Evolutionary conservation across 2,797 vertebrate genomes (phyloP), one percentile per base, ranked within the genome.

Genomic region (Myotis pilosus): DNA sequence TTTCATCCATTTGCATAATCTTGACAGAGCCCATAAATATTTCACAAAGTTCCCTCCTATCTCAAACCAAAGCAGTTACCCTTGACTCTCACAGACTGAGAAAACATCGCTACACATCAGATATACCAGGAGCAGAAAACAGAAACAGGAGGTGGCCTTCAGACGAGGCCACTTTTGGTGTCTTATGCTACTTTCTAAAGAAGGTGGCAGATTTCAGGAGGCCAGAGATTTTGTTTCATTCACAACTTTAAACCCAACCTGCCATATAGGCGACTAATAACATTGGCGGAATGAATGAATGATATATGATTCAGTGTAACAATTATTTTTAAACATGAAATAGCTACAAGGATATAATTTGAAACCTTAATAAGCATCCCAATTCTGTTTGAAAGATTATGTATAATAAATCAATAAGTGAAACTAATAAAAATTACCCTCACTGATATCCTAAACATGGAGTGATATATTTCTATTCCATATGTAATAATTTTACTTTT

Each of bases 331-430:
- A 41, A 85, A 78, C 11, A 75, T 1, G 36, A 94, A 92, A 74
- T 41, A 89, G 33, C 66, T 71, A 30, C 10, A 33, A 81, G n/a
- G 38, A 62, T 33, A 87, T 15, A 76, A 81, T 81, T 57, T 76
- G 57, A 91, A 91, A 62, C 2, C 16, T 71, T n/a, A 53, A 22
- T 60, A 84, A 36, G 36, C 19, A 30, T 38, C 55, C 51, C 38
- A 15, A 33, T 89, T 91, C 76, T 82, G 23, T 74, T 90, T 75
- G 53, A 91, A 85, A 96, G 33, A 68, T 57, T 55, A 80, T 13
- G 1, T 53, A 33, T 33, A 57, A 60, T 16, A 68, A 94, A 78
- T 51, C 68, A 86, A 75, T n/a, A 79, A 85, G 60, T 53, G 12
- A 91, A 89, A 92, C 11, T 16, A 55, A 71, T 53, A 88, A 88